Conservation (phyloP, 1,140 invertebrate species). For the Papilio aristodemus region DNA sequence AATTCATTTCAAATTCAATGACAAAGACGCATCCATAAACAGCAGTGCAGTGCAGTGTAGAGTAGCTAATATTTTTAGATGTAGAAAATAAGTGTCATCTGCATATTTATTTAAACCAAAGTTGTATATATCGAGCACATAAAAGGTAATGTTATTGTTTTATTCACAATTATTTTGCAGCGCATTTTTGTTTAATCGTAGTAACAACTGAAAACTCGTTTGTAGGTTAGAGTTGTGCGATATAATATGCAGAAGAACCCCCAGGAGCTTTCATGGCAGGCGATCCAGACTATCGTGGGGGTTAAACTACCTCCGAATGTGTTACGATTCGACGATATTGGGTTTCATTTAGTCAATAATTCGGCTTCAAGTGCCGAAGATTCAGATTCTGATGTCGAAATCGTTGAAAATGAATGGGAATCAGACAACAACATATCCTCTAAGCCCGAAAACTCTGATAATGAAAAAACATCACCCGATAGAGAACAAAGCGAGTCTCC, state of each 20-base stretch:
- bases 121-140: constrained; percentile 59
- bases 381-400: constrained; percentile 79
- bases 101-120: constrained; percentile 66
- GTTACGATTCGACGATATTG: constrained; percentile 79
- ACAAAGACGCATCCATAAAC: constrained; percentile 62
- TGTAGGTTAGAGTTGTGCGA: constrained; percentile 81
- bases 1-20: constrained; percentile 52
- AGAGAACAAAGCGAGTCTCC: constrained; percentile 70
- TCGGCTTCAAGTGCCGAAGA: constrained; percentile 71
- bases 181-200: constrained; percentile 45
- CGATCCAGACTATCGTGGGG: constrained; percentile 80
- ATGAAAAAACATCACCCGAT: constrained; percentile 69
- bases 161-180: constrained; percentile 46
- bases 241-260: constrained; percentile 81
- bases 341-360: constrained; percentile 75
- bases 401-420: constrained; percentile 79
- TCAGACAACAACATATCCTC: constrained; percentile 74
- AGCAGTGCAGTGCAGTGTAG: constrained; percentile 61
- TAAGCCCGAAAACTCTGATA: constrained; percentile 71
- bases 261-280: constrained; percentile 81
- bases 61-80: constrained; percentile 81
- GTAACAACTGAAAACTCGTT: constrained; percentile 75
- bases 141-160: constrained; percentile 71
- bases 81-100: constrained; percentile 79
- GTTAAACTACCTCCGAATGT: constrained; percentile 79